Conservation (phyloP, 2,888 invertebrate genomes). For the Caenorhabditis afra region DNA sequence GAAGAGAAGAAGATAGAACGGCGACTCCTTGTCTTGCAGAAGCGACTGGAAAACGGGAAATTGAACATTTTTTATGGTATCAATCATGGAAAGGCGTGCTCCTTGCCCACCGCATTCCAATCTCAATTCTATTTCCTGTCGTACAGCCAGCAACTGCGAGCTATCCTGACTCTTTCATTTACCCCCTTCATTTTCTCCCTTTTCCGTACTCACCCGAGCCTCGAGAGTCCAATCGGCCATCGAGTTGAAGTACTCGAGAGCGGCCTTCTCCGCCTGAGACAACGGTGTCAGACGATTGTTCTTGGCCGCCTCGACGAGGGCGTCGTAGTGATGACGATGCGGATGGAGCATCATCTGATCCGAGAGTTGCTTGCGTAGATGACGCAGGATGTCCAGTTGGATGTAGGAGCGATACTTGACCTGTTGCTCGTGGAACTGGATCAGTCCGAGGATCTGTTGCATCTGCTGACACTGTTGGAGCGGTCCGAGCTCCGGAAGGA, state of each 20-base stretch:
- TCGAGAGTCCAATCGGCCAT: conserved; percentile 55
- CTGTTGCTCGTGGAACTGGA: conserved; percentile 49
- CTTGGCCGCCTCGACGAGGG: conserved; percentile 26
- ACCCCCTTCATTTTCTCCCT: neutral
- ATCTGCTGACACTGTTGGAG: conserved; percentile 45
- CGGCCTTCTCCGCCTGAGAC: conserved; percentile 35
- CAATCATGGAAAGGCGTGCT: neutral
- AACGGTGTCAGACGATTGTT: conserved; percentile 39
- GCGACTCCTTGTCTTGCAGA: conserved; percentile 44
- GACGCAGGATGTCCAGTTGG: conserved; percentile 38
- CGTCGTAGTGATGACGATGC: conserved; percentile 22
- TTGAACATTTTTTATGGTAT: conserved; percentile 36
- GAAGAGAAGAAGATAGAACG: conserved; percentile 21
- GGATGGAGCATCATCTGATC: conserved; percentile 47
- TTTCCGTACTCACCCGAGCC: conserved; percentile 30
- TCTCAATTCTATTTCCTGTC: conserved; percentile 8
- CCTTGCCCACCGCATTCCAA: conserved; percentile 11
- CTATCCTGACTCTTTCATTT: neutral
- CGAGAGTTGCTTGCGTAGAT: conserved; percentile 41
- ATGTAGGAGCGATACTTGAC: conserved; percentile 50
- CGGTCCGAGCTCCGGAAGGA: conserved; percentile 28
- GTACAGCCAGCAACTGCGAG: neutral
- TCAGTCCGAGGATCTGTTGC: conserved; percentile 42
- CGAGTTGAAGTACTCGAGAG: conserved; percentile 40
- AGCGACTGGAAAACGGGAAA: conserved; percentile 39